Base-by-base conservation (phyloP, 1,140 invertebrate species). In the Sarcophaga bullata region DNA sequence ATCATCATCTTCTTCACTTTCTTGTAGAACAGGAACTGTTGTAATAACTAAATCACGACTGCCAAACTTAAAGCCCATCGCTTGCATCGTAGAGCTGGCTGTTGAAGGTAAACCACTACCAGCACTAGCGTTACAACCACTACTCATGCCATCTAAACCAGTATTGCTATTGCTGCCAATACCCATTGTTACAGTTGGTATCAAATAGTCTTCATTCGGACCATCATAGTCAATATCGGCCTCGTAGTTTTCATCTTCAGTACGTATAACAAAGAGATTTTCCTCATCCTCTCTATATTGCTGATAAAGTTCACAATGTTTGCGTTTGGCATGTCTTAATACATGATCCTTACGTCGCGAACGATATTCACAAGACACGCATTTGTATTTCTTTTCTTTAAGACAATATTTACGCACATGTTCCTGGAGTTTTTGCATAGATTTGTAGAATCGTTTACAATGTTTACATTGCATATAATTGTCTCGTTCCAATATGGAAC, bases 351-450 rank as follows among this genome's bases (percentile, higher is more conserved):
- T 89, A 82, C 88, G 88, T 5, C 88, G 84, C 10, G 88, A 89
- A 10, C 88, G 85, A 83, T 90, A 90, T 76, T 88, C 88, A 83
- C 88, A 90, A 72, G 86, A 90, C 8, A 88, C 84, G 80, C 88
- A 90, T 80, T 88, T 88, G 83, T 90, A 90, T 81, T 89, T 89
- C 84, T 90, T 90, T 68, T 90, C 86, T 82, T 90, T 90, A 6
- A 89, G 82, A 50, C 88, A 90, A 80, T 90, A 90, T 83, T 89
- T 89, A 7, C 88, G 85, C n/a, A 90, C 87, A 82, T 90, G 88
- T 80, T 89, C 88, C 82, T 89, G 88, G 76, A 90, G 50, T 73
- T 89, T 89, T 80, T 88, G 88, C 3, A 82, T 83, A 6, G 86
- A 86, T 80, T 88, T 88, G 75, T 90, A 90, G 50, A 87, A 89